Conservation (phyloP, 2,888 invertebrate species). For the Pomacea canaliculata region DNA sequence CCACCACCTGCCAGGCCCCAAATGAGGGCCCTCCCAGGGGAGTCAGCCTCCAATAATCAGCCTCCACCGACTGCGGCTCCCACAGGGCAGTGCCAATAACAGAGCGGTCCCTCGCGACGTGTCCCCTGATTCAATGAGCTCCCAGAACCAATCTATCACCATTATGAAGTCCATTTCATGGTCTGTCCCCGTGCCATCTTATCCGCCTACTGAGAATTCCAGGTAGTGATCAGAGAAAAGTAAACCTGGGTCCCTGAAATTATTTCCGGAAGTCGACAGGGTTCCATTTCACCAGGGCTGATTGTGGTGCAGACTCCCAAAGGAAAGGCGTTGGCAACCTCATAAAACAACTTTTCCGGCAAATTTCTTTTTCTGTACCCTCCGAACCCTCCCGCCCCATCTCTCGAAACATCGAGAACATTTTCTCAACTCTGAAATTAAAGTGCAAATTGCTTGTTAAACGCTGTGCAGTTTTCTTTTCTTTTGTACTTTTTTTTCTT, state of each 20-base stretch:
- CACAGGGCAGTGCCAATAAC: conserved; percentile 42
- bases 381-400: neutral
- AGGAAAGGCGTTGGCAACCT: conserved; percentile 11
- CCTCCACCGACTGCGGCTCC: conserved; percentile 42
- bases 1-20: conserved; percentile 39
- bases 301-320: conserved; percentile 17
- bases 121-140: conserved; percentile 39
- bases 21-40: conserved; percentile 37
- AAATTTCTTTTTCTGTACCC: neutral
- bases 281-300: conserved; percentile 14
- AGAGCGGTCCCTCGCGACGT: conserved; percentile 40
- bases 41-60: conserved; percentile 35
- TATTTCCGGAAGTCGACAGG: conserved; percentile 31
- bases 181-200: conserved; percentile 46
- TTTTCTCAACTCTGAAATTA: conserved; percentile 22
- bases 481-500: neutral
- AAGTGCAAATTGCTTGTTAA: conserved; percentile 28
- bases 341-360: conserved; percentile 22
- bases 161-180: conserved; percentile 50
- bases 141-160: conserved; percentile 53
- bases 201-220: conserved; percentile 39
- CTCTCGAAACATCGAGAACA: conserved; percentile 2
- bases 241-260: conserved; percentile 31
- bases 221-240: conserved; percentile 31
- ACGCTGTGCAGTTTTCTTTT: conserved; percentile 6